phyloP scores from a whole-genome alignment of 2,888 invertebrate species.

The Stratiomys singularior region DNA sequence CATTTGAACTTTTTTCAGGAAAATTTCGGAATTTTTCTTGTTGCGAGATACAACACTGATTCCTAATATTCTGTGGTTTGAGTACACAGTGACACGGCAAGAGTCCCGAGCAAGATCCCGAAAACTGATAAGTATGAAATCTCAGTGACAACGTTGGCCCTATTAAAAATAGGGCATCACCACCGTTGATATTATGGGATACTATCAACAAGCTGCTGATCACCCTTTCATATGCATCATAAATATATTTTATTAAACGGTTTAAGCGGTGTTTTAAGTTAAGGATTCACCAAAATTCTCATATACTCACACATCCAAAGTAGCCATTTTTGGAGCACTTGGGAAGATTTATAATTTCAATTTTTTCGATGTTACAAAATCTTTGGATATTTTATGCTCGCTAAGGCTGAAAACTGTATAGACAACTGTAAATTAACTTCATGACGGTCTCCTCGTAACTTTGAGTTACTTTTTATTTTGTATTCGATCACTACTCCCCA shows the following conservation, averaged over 20 bases:
- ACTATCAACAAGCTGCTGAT: constrained; percentile 26
- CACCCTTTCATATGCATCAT: constrained; percentile 10
- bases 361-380: no score
- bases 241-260: no score
- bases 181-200: constrained; percentile 33
- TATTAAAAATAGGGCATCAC: constrained; percentile 47
- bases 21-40: constrained; percentile 84
- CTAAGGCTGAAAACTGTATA: constrained; percentile 32
- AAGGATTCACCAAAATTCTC: no score
- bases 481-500: neutral
- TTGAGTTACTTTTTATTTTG: neutral
- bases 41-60: constrained; percentile 89
- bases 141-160: constrained; percentile 76
- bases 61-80: constrained; percentile 93
- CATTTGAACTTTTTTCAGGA: constrained; percentile 69
- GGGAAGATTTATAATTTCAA: no score
- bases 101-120: constrained; percentile 83
- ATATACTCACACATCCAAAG: no score
- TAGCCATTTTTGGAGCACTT: no score
- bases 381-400: constrained; percentile 1
- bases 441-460: neutral
- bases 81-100: constrained; percentile 87
- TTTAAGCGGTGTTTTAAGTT: no score
- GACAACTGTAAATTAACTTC: neutral
- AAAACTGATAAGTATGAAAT: constrained; percentile 83